phyloP scores from a whole-genome alignment of 2,113 vertebrate species.

The Lanius collurio region DNA sequence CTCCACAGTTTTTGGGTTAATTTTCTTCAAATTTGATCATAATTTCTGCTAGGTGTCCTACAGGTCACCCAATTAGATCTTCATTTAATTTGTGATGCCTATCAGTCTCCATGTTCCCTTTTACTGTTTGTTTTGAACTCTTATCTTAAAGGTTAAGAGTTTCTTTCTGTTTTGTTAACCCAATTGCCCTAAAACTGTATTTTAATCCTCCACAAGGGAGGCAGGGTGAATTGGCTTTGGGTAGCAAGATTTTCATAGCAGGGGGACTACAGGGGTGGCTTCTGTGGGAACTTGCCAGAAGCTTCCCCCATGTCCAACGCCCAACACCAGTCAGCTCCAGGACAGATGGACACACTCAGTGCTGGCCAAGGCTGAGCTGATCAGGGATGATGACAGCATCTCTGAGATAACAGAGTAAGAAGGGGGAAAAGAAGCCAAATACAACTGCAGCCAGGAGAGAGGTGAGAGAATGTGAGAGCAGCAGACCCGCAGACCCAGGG shows the following conservation, averaged over 20 bases:
- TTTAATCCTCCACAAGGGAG: neutral
- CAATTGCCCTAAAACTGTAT: neutral
- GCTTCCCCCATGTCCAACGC: neutral
- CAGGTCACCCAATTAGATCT: neutral
- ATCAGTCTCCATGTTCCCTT: neutral
- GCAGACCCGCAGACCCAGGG: neutral
- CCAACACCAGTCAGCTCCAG: neutral
- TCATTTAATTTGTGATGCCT: neutral
- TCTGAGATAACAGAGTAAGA: neutral
- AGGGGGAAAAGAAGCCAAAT: rapidly evolving
- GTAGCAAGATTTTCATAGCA: neutral
- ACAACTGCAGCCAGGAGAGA: neutral
- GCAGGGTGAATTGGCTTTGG: neutral
- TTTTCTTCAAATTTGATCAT: neutral
- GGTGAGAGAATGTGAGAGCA: neutral
- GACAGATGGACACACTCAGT: rapidly evolving
- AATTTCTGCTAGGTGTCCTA: neutral
- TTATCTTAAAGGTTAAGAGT: neutral
- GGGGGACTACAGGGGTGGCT: neutral
- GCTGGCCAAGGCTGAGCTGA: neutral
- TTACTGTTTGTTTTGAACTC: neutral
- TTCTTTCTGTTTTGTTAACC: neutral
- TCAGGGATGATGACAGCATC: neutral
- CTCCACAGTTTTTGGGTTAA: neutral
- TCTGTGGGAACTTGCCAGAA: neutral